These are phyloP conservation scores for Notospermus geniculatus DNA, from an alignment of 1,140 invertebrate species.

Conservation along the genomic window DNA sequence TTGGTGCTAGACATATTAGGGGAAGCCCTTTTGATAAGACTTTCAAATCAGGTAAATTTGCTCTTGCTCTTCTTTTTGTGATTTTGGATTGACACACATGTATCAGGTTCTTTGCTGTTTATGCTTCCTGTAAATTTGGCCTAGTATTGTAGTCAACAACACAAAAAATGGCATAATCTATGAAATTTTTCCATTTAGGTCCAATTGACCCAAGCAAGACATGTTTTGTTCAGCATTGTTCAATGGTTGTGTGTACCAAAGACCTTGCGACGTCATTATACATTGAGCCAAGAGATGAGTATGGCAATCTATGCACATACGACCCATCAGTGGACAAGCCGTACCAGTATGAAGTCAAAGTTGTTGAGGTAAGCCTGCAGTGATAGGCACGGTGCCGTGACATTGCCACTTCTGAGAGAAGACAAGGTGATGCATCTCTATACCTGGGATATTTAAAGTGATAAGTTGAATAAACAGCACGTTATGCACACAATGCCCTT, in stretches of 20 bases:
- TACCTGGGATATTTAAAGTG: too few species aligned
- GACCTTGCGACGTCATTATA: constrained; percentile 71
- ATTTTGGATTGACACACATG: too few species aligned
- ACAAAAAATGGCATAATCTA: constrained; percentile 3
- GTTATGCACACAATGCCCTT: too few species aligned
- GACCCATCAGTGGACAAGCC: constrained; percentile 64
- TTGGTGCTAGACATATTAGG: constrained; percentile 69
- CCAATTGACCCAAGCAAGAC: constrained; percentile 79
- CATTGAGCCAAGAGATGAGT: constrained; percentile 81
- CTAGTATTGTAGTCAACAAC: too few species aligned
- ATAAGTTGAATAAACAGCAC: too few species aligned
- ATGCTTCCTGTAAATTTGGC: too few species aligned
- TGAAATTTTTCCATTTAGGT: constrained; percentile 60
- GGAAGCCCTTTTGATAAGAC: constrained; percentile 68
- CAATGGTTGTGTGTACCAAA: constrained; percentile 77
- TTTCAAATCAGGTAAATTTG: constrained; percentile 65
- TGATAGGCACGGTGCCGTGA: too few species aligned
- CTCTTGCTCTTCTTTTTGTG: too few species aligned
- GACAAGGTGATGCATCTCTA: too few species aligned
- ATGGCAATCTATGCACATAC: constrained; percentile 71
- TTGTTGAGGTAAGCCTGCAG: constrained; percentile 34
- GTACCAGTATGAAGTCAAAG: constrained; percentile 57
- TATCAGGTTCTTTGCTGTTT: too few species aligned
- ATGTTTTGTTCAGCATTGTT: constrained; percentile 75
- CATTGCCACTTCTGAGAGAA: too few species aligned